These are phyloP conservation scores for Rafetus swinhoei DNA, from an alignment of 2,113 vertebrate species.

Conservation along the genomic window DNA sequence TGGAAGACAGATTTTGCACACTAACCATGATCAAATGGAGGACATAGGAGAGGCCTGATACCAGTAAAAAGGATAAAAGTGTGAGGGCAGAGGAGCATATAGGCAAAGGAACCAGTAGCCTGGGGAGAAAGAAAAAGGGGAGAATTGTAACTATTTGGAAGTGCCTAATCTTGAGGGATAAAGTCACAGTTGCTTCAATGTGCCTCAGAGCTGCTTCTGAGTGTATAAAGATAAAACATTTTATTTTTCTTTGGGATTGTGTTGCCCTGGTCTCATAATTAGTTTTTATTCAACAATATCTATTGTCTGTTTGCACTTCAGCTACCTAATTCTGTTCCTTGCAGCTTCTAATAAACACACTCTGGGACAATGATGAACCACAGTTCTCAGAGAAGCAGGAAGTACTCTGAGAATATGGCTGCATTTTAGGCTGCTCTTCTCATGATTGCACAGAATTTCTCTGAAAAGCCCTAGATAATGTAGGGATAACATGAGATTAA, in stretches of 20 bases:
- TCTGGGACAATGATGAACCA: neutral
- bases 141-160: neutral
- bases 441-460: neutral
- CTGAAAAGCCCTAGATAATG: neutral
- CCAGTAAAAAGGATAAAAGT: too few species aligned
- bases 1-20: neutral
- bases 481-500: neutral
- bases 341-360: neutral
- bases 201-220: neutral
- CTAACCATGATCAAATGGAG: neutral
- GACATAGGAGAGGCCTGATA: rapidly evolving
- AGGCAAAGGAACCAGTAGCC: neutral
- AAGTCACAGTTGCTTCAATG: neutral
- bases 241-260: neutral
- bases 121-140: neutral
- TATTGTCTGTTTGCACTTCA: neutral
- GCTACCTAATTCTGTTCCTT: neutral
- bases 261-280: neutral
- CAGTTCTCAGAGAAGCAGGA: neutral
- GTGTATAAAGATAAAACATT: neutral
- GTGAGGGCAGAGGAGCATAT: neutral
- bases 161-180: neutral
- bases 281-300: neutral
- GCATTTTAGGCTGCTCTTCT: neutral
- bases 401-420: neutral